Evolutionary conservation across 53 echinoderm and acorn worm genomes (phyloP).

Genomic region (Pentamera pediparva): DNA sequence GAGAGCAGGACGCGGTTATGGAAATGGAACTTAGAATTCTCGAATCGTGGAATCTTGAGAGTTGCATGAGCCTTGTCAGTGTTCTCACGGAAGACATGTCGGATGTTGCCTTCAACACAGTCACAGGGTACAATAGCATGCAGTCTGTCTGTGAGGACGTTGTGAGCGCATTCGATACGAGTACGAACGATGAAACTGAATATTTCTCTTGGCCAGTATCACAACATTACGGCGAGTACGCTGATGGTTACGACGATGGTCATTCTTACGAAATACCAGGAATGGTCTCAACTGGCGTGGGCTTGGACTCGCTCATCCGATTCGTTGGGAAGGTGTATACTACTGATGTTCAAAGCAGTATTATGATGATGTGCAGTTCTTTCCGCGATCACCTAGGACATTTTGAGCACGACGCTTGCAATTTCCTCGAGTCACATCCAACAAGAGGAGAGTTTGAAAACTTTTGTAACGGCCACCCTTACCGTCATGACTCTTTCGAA

Average conservation of each 20-base stretch:
- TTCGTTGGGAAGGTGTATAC: constrained; percentile 15
- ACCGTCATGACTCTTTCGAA: not conserved
- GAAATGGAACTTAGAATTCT: not conserved
- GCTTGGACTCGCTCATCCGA: not conserved
- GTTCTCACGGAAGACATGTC: not conserved
- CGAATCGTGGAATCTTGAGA: not conserved
- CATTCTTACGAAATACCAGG: no score
- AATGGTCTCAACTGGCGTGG: not conserved
- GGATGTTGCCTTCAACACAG: not conserved
- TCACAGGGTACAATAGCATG: not conserved
- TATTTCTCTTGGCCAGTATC: no score
- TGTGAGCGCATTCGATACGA: not conserved
- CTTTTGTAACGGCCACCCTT: not conserved
- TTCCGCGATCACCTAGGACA: not conserved
- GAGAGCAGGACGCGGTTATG: not conserved
- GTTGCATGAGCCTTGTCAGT: not conserved
- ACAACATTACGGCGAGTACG: no score
- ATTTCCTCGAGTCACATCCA: not conserved
- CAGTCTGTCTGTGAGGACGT: not conserved
- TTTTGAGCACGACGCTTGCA: constrained; percentile 4
- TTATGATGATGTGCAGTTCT: not conserved
- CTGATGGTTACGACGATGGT: no score
- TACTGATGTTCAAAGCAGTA: not conserved
- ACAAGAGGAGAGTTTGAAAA: not conserved
- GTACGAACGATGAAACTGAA: no score